Conservation (phyloP, 2,797 vertebrate genomes). For the Kryptolebias ocellatus region DNA sequence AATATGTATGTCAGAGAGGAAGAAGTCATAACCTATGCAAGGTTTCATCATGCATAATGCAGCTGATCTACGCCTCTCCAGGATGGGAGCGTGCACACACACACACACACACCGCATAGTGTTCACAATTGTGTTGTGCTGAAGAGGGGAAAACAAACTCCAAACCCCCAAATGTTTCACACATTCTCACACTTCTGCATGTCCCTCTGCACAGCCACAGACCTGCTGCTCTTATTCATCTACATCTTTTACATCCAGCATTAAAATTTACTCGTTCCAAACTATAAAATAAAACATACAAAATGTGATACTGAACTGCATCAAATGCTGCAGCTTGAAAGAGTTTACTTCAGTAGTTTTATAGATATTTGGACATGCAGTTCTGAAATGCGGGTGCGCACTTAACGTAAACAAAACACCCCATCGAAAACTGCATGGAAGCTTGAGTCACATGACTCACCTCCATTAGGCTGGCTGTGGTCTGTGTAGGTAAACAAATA, state of each 20-base stretch:
- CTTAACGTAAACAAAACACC: too few relatives aligned
- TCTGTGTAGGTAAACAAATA: too few relatives aligned
- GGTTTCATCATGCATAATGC: constrained; percentile 86
- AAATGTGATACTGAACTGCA: too few relatives aligned
- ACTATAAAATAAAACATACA: too few relatives aligned
- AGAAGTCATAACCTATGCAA: constrained; percentile 84
- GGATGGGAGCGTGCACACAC: constrained; percentile 66
- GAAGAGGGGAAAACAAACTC: constrained; percentile 72
- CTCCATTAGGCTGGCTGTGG: too few relatives aligned
- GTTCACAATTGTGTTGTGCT: constrained; percentile 66
- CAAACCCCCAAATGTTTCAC: constrained; percentile 46
- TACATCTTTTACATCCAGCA: constrained; percentile 6
- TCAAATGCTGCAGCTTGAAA: too few relatives aligned
- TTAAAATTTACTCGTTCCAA: not conserved
- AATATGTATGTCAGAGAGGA: constrained; percentile 82
- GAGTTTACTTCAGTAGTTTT: too few relatives aligned
- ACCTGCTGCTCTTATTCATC: constrained; percentile 21
- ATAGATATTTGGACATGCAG: too few relatives aligned
- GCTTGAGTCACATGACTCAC: too few relatives aligned
- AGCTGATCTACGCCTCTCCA: constrained; percentile 80
- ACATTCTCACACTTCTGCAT: constrained; percentile 46
- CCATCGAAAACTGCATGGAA: too few relatives aligned
- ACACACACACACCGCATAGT: constrained; percentile 33
- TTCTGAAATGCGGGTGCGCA: too few relatives aligned
- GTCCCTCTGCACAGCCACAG: constrained; percentile 38